Evolutionary conservation across 1,140 invertebrate species (phyloP).

Genomic region (Campoletis sonorensis): DNA sequence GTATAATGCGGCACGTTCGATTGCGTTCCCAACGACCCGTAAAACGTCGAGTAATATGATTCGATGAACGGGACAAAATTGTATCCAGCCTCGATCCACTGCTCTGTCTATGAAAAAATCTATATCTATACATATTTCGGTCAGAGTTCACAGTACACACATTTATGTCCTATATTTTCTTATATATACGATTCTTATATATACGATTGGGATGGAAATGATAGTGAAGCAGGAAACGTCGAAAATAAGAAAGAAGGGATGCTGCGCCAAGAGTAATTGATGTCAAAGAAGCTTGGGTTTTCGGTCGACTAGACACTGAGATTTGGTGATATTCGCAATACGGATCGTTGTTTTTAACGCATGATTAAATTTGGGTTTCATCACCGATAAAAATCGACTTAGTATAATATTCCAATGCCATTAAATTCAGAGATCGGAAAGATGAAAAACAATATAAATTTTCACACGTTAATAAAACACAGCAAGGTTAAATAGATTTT

Average conservation of each 20-base stretch:
- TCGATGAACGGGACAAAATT: slow-evolving; percentile 45
- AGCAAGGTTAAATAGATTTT: too few species aligned
- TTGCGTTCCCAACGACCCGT: slow-evolving; percentile 37
- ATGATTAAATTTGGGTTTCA: background rate
- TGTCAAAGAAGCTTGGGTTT: background rate
- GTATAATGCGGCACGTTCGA: slow-evolving; percentile 41
- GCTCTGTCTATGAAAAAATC: background rate
- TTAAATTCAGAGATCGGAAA: background rate
- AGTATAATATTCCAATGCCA: background rate
- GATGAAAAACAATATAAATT: background rate
- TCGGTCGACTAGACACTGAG: background rate
- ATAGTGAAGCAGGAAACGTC: slow-evolving; percentile 20
- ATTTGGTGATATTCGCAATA: slow-evolving; percentile 7
- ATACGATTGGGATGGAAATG: background rate
- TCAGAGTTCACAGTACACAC: too few species aligned
- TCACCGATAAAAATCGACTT: background rate
- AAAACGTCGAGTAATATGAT: slow-evolving; percentile 45
- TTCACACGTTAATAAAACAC: background rate
- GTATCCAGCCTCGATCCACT: background rate
- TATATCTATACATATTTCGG: background rate
- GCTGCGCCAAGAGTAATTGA: slow-evolving; percentile 40
- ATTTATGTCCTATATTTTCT: background rate
- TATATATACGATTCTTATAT: background rate
- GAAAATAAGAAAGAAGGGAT: slow-evolving; percentile 16
- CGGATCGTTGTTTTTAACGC: slow-evolving; percentile 16